Evolutionary conservation across 64 coral and sea anemone genomes (phyloP).

Genomic region (Stichodactyla helianthus): DNA sequence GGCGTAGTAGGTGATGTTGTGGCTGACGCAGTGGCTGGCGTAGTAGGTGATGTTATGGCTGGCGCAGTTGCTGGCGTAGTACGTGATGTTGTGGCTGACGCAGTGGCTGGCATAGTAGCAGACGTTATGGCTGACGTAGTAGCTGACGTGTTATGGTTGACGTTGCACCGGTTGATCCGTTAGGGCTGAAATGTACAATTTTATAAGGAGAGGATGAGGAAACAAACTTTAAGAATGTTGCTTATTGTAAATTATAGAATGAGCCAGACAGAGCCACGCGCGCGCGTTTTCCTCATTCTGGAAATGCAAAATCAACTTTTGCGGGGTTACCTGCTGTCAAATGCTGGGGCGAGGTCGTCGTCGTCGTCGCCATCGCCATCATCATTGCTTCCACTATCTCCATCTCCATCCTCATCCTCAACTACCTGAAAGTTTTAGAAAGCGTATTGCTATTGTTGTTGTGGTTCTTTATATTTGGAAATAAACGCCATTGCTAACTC

Average conservation of each 20-base stretch:
- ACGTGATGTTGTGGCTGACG: no score
- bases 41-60: neutral
- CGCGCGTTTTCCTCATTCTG: neutral
- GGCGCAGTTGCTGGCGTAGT: neutral
- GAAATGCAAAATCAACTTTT: neutral
- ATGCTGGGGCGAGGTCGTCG: neutral
- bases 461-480: neutral
- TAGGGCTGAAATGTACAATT: slow-evolving; percentile 5
- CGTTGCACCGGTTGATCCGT: neutral
- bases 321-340: neutral
- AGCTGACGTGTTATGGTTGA: neutral
- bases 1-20: no score
- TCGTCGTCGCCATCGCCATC: neutral
- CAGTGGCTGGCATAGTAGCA: no score
- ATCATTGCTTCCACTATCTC: neutral
- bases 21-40: no score
- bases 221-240: neutral
- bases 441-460: neutral
- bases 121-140: neutral
- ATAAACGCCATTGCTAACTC: neutral
- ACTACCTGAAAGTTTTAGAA: neutral
- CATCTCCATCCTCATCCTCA: neutral
- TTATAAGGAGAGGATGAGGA: neutral
- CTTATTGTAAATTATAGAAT: neutral
- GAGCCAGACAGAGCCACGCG: neutral